A percentile compares a stretch with the other conserved stretches of the same genome.
These are phyloP conservation scores for Brachypterus glaber DNA, from an alignment of 2,888 invertebrate genomes.

Conservation along the genomic window DNA sequence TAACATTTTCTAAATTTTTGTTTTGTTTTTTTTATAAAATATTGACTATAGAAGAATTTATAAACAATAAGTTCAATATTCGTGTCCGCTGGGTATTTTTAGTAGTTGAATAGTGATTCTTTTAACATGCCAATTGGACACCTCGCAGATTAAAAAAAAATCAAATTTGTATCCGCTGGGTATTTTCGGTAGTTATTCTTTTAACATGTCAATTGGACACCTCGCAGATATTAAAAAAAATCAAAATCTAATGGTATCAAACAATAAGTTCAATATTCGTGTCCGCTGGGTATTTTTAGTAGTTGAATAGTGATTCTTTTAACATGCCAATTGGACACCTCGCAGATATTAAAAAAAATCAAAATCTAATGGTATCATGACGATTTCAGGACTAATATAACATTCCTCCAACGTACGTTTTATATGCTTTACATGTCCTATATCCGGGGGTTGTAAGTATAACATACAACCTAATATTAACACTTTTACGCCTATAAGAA, in stretches of 20 bases:
- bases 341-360: conserved; percentile 60
- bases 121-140: conserved; percentile 38
- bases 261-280: conserved; percentile 72
- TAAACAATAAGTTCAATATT: no score
- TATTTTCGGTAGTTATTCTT: conserved; percentile 35
- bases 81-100: conserved; percentile 17
- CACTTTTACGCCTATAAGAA: no score
- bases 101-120: conserved; percentile 40
- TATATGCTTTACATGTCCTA: no score
- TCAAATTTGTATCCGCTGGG: conserved; percentile 11
- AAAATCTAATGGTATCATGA: conserved; percentile 58
- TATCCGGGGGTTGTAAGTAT: no score
- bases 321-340: conserved; percentile 69
- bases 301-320: conserved; percentile 68
- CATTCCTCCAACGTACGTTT: no score
- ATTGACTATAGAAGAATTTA: no score
- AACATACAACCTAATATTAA: no score
- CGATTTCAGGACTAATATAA: conserved; percentile 49
- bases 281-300: conserved; percentile 65
- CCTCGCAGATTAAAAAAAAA: no score
- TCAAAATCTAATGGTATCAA: conserved; percentile 72
- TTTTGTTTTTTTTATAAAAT: no score
- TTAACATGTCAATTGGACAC: conserved; percentile 41
- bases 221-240: conserved; percentile 65
- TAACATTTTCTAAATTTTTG: no score